Evolutionary conservation across 2,888 invertebrate genomes (phyloP).

Genomic region (Folsomia manolachei): DNA sequence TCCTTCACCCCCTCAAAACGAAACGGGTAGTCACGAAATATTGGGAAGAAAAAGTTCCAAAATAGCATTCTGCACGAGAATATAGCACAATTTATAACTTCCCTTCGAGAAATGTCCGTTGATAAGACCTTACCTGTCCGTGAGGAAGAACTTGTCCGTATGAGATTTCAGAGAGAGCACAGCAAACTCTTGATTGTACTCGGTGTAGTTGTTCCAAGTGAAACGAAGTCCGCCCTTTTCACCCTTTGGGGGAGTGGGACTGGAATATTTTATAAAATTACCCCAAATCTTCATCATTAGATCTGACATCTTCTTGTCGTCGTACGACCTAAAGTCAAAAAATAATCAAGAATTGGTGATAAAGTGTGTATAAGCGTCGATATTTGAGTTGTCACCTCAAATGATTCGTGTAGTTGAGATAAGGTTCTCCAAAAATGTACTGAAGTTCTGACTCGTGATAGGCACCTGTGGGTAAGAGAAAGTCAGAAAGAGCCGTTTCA

Average conservation of each 20-base stretch:
- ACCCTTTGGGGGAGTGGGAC: conserved; percentile 41
- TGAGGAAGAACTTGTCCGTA: conserved; percentile 46
- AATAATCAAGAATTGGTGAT: background rate
- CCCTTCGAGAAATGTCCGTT: background rate
- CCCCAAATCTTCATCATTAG: conserved; percentile 55
- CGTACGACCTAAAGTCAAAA: conserved; percentile 43
- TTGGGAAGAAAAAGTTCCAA: conserved; percentile 51
- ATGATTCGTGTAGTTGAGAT: conserved; percentile 54
- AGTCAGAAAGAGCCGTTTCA: background rate
- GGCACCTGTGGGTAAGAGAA: conserved; percentile 53
- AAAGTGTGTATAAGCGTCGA: background rate
- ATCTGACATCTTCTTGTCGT: conserved; percentile 57
- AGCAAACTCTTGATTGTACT: conserved; percentile 48
- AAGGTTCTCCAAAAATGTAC: conserved; percentile 58
- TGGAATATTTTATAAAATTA: conserved; percentile 57
- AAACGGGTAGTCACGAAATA: conserved; percentile 49
- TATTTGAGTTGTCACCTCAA: conserved; percentile 37
- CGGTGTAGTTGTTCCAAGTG: conserved; percentile 48
- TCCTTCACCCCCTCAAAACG: conserved; percentile 28
- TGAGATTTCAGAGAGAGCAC: conserved; percentile 46
- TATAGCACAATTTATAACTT: background rate
- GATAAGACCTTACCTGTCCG: conserved; percentile 42
- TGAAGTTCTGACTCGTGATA: conserved; percentile 58
- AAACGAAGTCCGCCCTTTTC: conserved; percentile 32
- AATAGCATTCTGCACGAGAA: conserved; percentile 46